Evolutionary conservation across 2,113 vertebrate species (phyloP), one percentile per base, ranked within the genome.

Genomic region (Diphyllodes magnificus): DNA sequence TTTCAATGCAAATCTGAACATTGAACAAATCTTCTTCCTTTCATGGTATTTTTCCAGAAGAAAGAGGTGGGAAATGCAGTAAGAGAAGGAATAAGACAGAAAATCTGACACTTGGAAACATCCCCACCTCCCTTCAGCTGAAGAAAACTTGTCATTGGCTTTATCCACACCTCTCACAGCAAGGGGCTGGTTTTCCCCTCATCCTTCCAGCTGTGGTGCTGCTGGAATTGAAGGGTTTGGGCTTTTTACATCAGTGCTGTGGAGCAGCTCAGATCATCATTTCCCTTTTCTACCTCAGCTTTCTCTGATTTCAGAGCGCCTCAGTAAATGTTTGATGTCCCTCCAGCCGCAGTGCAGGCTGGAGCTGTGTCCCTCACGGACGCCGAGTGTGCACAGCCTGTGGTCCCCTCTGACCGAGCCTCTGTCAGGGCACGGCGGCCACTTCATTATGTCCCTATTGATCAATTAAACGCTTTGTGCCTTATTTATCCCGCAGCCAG

Each of bases 401-500:
- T 20, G 9, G 24, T 31, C 40, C 51, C 6, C 72, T 80, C 9
- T 78, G 88, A 35, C 81, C 49, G 4, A 53, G 50, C 82, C 17
- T 92, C 85, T 70, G 76, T 88, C 77, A 64, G 72, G 7, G 8
- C 51, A 14, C 20, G 3, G 40, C 0, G 1, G 47, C 69, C 70
- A 57, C 90, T 96, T 96, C 92, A 71, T 94, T 88, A 86, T n/a
- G 16, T 85, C 86, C 57, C 88, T 50, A 86, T 76, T 69, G 92
- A 96, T 92, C 83, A 81, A 66, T 70, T 89, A 92, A 94, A 90
- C 28, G 6, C 82, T 86, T 79, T 1, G 65, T n/a, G 77, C 92
- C 87, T 82, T 68, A 75, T 92, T 88, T 84, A 60, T 92, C 83
- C 83, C 39, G 0, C 60, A 15, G 50, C n/a, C 49, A 39, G 72